Evolutionary conservation across 2,888 invertebrate species (phyloP).

Genomic region (Drosophila testacea): DNA sequence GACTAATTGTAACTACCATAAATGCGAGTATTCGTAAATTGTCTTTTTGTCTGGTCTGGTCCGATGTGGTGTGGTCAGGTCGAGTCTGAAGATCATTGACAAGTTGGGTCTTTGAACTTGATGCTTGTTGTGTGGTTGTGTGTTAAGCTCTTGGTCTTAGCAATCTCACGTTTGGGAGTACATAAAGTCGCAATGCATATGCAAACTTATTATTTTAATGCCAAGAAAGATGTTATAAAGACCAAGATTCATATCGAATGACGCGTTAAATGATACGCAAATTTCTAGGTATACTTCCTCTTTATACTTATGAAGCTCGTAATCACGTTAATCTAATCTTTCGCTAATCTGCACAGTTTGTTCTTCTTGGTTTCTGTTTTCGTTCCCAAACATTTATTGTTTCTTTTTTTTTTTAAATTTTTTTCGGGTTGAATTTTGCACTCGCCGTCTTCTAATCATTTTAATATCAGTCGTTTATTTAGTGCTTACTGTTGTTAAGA

Average conservation of each 20-base stretch:
- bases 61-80: conserved; percentile 5
- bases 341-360: conserved; percentile 36
- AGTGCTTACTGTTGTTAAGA: conserved; percentile 40
- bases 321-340: conserved; percentile 47
- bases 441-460: conserved; percentile 41
- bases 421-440: conserved; percentile 16
- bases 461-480: conserved; percentile 56
- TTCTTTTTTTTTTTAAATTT: neutral
- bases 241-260: conserved; percentile 27
- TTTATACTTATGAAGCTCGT: conserved; percentile 1
- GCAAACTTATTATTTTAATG: conserved; percentile 6
- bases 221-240: conserved; percentile 7
- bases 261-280: conserved; percentile 32
- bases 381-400: neutral
- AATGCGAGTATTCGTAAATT: conserved; percentile 12
- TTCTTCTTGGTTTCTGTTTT: conserved; percentile 9
- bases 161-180: conserved; percentile 12
- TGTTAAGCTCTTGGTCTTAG: neutral
- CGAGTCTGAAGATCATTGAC: conserved; percentile 33
- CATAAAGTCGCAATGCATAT: conserved; percentile 1
- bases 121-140: conserved; percentile 3
- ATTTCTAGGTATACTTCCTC: neutral
- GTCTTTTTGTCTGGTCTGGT: conserved; percentile 21
- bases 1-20: conserved; percentile 33
- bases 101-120: conserved; percentile 40